Evolutionary conservation across 2,888 invertebrate species (phyloP), one percentile per base, ranked within the genome.

Genomic region (Euphydryas editha): DNA sequence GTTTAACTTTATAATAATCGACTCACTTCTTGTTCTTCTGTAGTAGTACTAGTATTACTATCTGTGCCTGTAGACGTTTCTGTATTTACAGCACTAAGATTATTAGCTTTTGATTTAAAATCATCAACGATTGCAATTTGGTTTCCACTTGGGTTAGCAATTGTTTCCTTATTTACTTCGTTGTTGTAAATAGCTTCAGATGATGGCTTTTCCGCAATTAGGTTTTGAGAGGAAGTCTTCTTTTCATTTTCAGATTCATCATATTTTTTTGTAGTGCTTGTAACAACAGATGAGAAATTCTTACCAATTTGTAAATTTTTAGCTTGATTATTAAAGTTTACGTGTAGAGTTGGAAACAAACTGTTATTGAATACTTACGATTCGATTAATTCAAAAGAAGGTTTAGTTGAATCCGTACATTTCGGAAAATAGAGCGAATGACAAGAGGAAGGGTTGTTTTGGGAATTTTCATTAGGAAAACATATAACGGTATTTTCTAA

Each of bases 281-380:
- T 30, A 30, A 30, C 5, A 30, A 8, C 8, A 30, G 30, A 30
- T 8, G 30, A 8, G 5, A 30, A 30, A 30, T 7, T 30, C 2
- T 24, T 24, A 30, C 4, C 6, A 30, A 2, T 30, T 30, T 4
- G 30, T 30, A 30, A 30, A 30, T 30, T 30, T 30, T 30, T 8
- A 30, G 30, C 8, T 5, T 30, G 0, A 5, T 30, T 30, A 30
- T 30, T 30, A 5, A 3, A 2, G 30, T 4, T 30, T 30, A 15
- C 2, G 21, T n/a, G 15, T 21, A 51, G n/a, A 51, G 21, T 21
- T 51, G 49, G 49, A 51, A 51, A 51, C 21, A 7, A 51, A 24
- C 49, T 51, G 49, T 5, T 15, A 11, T 62, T 47, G 30, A 46
- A 62, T 62, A 62, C 54, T 62, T 56, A 62, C 62, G 36, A 15